Evolutionary conservation across 2,888 invertebrate species (phyloP).

Genomic region (Pteria penguin): DNA sequence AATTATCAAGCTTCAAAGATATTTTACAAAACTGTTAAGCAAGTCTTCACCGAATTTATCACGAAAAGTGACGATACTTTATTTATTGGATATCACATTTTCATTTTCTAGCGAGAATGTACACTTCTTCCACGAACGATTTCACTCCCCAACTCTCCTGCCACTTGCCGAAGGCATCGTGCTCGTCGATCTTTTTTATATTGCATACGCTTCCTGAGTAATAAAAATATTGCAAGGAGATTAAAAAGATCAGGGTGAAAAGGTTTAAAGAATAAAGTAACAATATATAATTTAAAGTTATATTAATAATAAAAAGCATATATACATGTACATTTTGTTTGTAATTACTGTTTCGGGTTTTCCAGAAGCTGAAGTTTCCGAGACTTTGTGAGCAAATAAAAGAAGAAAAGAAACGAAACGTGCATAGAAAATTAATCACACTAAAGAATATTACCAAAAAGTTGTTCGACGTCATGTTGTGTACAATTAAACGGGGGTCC

Average conservation of each 20-base stretch:
- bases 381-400: too few species aligned
- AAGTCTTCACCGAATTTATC: not conserved
- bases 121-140: constrained; percentile 56
- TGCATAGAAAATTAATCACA: too few species aligned
- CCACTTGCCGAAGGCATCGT: constrained; percentile 55
- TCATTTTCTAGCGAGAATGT: constrained; percentile 33
- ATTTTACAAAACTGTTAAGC: too few species aligned
- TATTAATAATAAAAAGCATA: too few species aligned
- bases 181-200: constrained; percentile 50
- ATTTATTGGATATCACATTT: not conserved
- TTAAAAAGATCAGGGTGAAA: not conserved
- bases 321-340: too few species aligned
- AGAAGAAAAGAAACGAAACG: too few species aligned
- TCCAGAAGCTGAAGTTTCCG: too few species aligned
- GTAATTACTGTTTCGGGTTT: too few species aligned
- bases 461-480: constrained; percentile 44
- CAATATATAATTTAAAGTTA: too few species aligned
- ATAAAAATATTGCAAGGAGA: not conserved
- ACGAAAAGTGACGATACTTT: not conserved
- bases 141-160: constrained; percentile 56
- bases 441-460: constrained; percentile 46
- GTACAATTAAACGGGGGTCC: constrained; percentile 61
- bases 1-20: too few species aligned
- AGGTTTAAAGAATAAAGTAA: too few species aligned
- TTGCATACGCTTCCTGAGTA: constrained; percentile 41